Evolutionary conservation across 2,888 invertebrate genomes (phyloP), one percentile per base, ranked within the genome.

Genomic region (Xestoiulus laeticollis): DNA sequence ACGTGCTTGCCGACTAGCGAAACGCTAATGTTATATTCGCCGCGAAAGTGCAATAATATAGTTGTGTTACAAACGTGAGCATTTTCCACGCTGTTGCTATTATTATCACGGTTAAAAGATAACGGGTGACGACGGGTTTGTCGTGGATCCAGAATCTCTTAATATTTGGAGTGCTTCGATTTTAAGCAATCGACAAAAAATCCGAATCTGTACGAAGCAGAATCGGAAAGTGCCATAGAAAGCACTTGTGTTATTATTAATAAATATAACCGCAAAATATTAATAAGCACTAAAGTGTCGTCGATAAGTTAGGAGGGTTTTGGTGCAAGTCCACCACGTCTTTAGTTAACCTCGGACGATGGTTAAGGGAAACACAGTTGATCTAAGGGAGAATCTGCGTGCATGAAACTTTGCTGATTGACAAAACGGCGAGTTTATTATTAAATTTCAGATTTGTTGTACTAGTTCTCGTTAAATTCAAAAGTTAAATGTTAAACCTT

Each of bases 11-110:
- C 10, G 59, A 22, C 22, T 22, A 78, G 30, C 22, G 30, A 14
- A 16, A 78, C 12, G 0, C 14, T 4, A 14, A 14, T 78, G 30
- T 30, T 26, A 30, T 26, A 16, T 78, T 30, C 10, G 30, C 78
- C 4, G 30, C 22, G 30, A 78, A 78, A 78, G 78, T 78, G 78
- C 78, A 78, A 78, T 78, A 78, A 78, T 30, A 78, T 78, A 78
- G 26, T 30, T 14, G 78, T 8, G 78, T 22, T 26, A 30, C 16
- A 14, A 30, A 30, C 59, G n/a, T 19, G 14, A 6, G 78, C 30
- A 16, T 78, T 78, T 78, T 78, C 8, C 30, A 78, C 30, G 30
- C 30, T 78, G 78, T 26, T 78, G 78, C 16, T 30, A 14, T 30
- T 78, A 38, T 78, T 78, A 22, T 30, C 30, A 3, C 2, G 30